Evolutionary conservation across 2,113 vertebrate genomes (phyloP).

Genomic region (Mionectes macconnelli): DNA sequence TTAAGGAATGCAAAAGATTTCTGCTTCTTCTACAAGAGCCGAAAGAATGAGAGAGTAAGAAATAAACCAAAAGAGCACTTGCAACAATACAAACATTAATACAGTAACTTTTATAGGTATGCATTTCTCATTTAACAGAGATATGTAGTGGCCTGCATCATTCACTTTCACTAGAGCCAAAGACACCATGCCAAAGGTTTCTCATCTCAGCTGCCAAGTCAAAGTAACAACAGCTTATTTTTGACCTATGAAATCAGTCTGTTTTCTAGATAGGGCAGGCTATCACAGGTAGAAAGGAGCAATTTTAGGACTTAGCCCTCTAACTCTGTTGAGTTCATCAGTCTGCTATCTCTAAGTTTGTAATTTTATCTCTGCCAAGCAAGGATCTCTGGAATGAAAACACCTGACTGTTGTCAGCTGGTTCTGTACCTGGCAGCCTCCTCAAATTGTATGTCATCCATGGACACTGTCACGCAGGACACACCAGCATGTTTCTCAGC

Average conservation of each 20-base stretch:
- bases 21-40: background rate
- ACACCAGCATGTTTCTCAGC: conserved; percentile 82
- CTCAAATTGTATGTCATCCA: conserved; percentile 84
- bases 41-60: background rate
- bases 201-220: background rate
- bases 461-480: conserved; percentile 79
- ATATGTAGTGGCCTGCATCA: background rate
- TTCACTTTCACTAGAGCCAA: background rate
- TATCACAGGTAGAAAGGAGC: background rate
- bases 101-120: background rate
- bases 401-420: background rate
- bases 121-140: background rate
- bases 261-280: background rate
- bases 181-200: background rate
- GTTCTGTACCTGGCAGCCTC: conserved; percentile 74
- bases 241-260: background rate
- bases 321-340: background rate
- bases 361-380: background rate
- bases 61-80: background rate
- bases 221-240: background rate
- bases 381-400: background rate
- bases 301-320: background rate
- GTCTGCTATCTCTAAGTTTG: background rate
- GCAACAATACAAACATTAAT: background rate
- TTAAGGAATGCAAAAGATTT: background rate